These are phyloP conservation scores for Hippocampus abdominalis DNA, from an alignment of 2,113 vertebrate genomes.

Conservation along the genomic window DNA sequence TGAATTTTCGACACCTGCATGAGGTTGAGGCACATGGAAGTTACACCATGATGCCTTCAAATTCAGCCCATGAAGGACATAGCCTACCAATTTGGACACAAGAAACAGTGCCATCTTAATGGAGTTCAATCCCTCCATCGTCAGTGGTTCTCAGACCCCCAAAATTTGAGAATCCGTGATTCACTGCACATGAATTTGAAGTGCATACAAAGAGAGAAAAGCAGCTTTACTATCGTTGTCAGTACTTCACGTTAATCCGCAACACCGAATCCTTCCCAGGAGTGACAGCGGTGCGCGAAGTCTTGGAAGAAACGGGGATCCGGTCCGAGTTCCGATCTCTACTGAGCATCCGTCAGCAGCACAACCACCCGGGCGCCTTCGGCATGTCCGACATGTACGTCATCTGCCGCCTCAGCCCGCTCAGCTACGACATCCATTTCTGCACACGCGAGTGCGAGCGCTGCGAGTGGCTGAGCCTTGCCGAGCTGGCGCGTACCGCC, in stretches of 20 bases:
- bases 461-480: slow-evolving; percentile 86
- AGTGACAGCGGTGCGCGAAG: slow-evolving; percentile 87
- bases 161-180: slow-evolving; percentile 3
- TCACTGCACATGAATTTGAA: slow-evolving; percentile 48
- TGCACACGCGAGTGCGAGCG: slow-evolving; percentile 85
- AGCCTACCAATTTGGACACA: too few species aligned
- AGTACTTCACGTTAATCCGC: not conserved
- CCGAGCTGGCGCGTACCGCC: slow-evolving; percentile 64
- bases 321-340: slow-evolving; percentile 86
- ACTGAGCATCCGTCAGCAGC: slow-evolving; percentile 90
- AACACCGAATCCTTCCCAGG: slow-evolving; percentile 54
- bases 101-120: too few species aligned
- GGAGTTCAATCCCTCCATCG: too few species aligned
- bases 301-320: slow-evolving; percentile 91
- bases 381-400: slow-evolving; percentile 91
- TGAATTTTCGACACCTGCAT: too few species aligned
- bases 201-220: slow-evolving; percentile 40
- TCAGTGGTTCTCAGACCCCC: not conserved
- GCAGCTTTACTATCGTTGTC: slow-evolving; percentile 53
- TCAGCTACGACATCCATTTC: slow-evolving; percentile 80
- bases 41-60: too few species aligned
- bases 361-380: slow-evolving; percentile 84
- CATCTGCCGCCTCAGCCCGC: slow-evolving; percentile 84
- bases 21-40: too few species aligned
- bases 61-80: too few species aligned